A percentile compares a stretch with the other conserved stretches of the same genome.
Conservation (phyloP, 2,797 vertebrate genomes). For the Artibeus lituratus region DNA sequence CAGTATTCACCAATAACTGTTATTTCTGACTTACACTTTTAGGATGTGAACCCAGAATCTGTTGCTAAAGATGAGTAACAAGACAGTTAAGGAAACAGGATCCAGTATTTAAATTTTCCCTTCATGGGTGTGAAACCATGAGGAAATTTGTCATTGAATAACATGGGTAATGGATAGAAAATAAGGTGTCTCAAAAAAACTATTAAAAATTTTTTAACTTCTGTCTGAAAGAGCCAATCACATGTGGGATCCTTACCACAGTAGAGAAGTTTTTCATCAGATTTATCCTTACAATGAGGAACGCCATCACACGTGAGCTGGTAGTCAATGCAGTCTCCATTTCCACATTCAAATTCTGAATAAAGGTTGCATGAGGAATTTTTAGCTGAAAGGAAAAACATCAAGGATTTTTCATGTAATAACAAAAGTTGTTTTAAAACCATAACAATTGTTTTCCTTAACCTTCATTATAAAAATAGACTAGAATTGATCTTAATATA, state of each 20-base stretch:
- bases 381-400: slow-evolving; percentile 86
- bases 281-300: slow-evolving; percentile 98
- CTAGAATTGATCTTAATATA: background rate
- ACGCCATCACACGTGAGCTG: slow-evolving; percentile 93
- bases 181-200: background rate
- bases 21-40: background rate
- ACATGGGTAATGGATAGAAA: background rate
- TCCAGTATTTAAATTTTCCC: background rate
- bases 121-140: background rate
- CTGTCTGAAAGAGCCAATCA: background rate
- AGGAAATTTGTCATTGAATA: background rate
- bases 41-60: background rate
- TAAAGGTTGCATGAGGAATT: slow-evolving; percentile 96
- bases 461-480: background rate
- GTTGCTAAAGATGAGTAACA: background rate
- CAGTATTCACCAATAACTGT: background rate
- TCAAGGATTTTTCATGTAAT: background rate
- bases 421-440: background rate
- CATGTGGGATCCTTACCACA: slow-evolving; percentile 88
- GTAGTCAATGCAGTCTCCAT: slow-evolving; percentile 89
- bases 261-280: slow-evolving; percentile 97
- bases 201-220: background rate
- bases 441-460: background rate
- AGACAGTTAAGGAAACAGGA: background rate
- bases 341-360: slow-evolving; percentile 93